These are phyloP conservation scores for Myrmecobius fasciatus DNA, from an alignment of 2,113 vertebrate species.

Conservation along the genomic window DNA sequence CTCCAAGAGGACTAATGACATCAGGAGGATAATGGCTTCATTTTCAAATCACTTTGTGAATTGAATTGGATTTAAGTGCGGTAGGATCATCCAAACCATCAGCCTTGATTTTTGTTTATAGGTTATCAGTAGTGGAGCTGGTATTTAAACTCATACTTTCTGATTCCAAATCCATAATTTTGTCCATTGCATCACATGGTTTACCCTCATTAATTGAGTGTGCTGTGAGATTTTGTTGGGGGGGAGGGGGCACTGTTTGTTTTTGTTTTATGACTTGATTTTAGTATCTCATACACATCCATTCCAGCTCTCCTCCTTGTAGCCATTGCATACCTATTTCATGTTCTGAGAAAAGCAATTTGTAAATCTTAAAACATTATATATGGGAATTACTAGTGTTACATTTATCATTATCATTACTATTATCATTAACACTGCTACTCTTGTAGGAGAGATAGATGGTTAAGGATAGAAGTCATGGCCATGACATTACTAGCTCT, in stretches of 20 bases:
- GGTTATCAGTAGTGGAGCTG: neutral
- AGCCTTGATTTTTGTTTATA: neutral
- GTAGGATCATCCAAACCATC: too few species aligned
- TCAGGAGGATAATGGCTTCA: too few species aligned
- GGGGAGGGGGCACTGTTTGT: neutral
- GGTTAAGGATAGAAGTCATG: neutral
- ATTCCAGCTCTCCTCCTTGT: neutral
- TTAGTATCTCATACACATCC: neutral
- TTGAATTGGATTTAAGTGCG: too few species aligned
- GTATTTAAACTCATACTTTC: neutral
- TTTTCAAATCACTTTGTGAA: too few species aligned
- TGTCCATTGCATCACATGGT: neutral
- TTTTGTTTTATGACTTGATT: neutral
- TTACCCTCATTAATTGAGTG: neutral
- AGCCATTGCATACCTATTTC: neutral
- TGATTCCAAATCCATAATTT: neutral
- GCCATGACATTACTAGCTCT: neutral
- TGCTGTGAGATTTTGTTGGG: neutral
- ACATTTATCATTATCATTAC: neutral
- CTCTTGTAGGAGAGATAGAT: neutral
- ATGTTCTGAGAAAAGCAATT: neutral
- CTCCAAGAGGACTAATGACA: too few species aligned
- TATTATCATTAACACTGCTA: neutral
- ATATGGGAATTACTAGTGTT: neutral
- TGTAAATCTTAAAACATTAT: neutral